A percentile compares a stretch with the other conserved stretches of the same genome.
phyloP scores from a whole-genome alignment of 1,140 invertebrate genomes.

The silkworm (Bombyx mori) region ASM3026992v2 NC_085131.1:11354501-11355000 shows the following conservation, averaged over 20 bases:
- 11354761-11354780: slow-evolving; percentile 55
- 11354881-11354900: slow-evolving; percentile 46
- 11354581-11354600: slow-evolving; percentile 47
- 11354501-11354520: slow-evolving; percentile 64
- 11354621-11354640: slow-evolving; percentile 51
- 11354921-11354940: slow-evolving; percentile 34
- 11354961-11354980: slow-evolving; percentile 50
- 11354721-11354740: slow-evolving; percentile 55
- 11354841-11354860: slow-evolving; percentile 38
- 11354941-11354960: slow-evolving; percentile 45
- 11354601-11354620: slow-evolving; percentile 49
- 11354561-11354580: slow-evolving; percentile 59
- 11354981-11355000: slow-evolving; percentile 41
- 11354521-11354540: slow-evolving; percentile 60
- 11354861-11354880: slow-evolving; percentile 39
- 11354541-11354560: slow-evolving; percentile 60
- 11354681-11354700: slow-evolving; percentile 52
- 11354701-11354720: slow-evolving; percentile 49
- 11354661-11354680: slow-evolving; percentile 66
- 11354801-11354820: slow-evolving; percentile 34
- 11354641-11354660: slow-evolving; percentile 55
- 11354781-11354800: slow-evolving; percentile 55
- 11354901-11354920: slow-evolving; percentile 38
- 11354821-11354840: slow-evolving; percentile 40
- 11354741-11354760: slow-evolving; percentile 60